Conservation (phyloP, 2,888 invertebrate species). For the Actias luna region DNA sequence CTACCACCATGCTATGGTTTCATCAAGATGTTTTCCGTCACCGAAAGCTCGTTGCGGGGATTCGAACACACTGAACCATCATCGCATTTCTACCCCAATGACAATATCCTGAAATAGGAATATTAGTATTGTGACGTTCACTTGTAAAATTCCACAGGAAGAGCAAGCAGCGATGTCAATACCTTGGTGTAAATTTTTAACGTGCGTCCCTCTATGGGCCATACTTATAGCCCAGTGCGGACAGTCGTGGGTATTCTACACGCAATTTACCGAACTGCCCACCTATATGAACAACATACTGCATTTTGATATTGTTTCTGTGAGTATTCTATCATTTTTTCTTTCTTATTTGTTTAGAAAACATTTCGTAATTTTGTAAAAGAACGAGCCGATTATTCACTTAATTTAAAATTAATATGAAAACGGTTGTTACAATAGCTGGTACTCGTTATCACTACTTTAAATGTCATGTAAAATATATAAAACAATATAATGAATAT, state of each 20-base stretch:
- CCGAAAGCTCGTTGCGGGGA: no score
- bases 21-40: no score
- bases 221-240: slow-evolving; percentile 91
- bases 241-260: slow-evolving; percentile 92
- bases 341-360: neutral
- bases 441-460: neutral
- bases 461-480: neutral
- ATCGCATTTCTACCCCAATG: no score
- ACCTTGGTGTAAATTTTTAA: slow-evolving; percentile 88
- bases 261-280: slow-evolving; percentile 90
- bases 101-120: no score
- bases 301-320: slow-evolving; percentile 89
- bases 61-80: no score
- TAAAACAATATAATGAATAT: neutral
- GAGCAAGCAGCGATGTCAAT: slow-evolving; percentile 79
- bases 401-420: neutral
- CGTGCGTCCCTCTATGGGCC: slow-evolving; percentile 91
- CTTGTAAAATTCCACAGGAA: slow-evolving; percentile 57
- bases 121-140: no score
- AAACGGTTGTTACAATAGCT: neutral
- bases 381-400: neutral
- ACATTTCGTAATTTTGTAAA: neutral
- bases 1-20: no score
- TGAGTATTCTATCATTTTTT: slow-evolving; percentile 46
- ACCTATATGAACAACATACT: slow-evolving; percentile 92